Percentiles rank a stretch among this genome's conserved stretches.
These are phyloP conservation scores for Malachius bipustulatus DNA, from an alignment of 2,888 invertebrate genomes.

Conservation along the genomic window DNA sequence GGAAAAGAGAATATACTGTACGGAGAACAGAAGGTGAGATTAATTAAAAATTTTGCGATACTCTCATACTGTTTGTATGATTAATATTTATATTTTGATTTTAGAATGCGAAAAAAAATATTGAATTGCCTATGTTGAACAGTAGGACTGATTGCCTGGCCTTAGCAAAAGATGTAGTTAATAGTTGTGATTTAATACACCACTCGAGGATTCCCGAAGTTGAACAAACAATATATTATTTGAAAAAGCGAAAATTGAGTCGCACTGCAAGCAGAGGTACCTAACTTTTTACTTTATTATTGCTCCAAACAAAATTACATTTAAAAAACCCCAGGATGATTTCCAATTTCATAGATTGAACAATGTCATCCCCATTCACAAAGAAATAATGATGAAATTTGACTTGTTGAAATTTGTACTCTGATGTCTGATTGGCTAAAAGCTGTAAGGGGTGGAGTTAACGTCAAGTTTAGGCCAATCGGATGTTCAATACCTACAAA, in stretches of 20 bases:
- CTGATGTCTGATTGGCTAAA: too few species aligned
- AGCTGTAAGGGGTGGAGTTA: too few species aligned
- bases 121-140: conserved; percentile 68
- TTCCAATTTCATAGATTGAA: too few species aligned
- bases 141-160: conserved; percentile 65
- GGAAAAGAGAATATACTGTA: conserved; percentile 60
- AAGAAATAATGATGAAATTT: too few species aligned
- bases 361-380: too few species aligned
- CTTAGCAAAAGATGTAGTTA: conserved; percentile 72
- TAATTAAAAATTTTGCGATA: too few species aligned
- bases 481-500: too few species aligned
- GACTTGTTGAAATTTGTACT: too few species aligned
- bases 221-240: conserved; percentile 75
- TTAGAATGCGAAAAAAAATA: conserved; percentile 49
- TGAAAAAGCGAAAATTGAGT: conserved; percentile 62
- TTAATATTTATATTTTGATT: conserved; percentile 16
- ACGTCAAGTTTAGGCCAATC: too few species aligned
- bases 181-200: conserved; percentile 76
- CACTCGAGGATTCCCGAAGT: conserved; percentile 71
- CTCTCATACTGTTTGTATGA: conserved; percentile 8
- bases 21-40: conserved; percentile 69
- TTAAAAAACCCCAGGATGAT: conserved; percentile 17
- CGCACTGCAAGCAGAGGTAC: conserved; percentile 28
- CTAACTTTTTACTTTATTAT: conserved; percentile 10
- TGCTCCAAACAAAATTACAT: conserved; percentile 20